phyloP scores from a whole-genome alignment of 1,140 invertebrate species.

The Halictus rubicundus region DNA sequence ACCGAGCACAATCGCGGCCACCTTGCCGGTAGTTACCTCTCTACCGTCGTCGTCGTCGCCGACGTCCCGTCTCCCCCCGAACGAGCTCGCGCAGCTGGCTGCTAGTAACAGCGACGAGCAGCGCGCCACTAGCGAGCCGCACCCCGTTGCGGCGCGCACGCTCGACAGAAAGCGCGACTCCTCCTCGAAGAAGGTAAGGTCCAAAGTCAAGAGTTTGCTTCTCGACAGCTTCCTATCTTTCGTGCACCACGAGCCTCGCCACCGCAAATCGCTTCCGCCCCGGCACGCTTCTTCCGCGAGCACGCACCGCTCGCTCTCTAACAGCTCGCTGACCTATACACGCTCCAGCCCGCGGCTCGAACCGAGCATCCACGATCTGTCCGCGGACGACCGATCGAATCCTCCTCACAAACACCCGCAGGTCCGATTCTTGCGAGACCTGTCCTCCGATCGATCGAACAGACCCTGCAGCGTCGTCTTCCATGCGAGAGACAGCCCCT shows the following conservation, averaged over 20 bases:
- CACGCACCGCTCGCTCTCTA: slow-evolving; percentile 20
- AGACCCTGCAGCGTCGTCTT: neutral
- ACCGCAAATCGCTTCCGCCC: slow-evolving; percentile 21
- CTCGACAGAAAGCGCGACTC: slow-evolving; percentile 67
- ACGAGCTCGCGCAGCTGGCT: slow-evolving; percentile 38
- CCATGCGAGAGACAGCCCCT: neutral
- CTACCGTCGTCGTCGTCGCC: slow-evolving; percentile 2
- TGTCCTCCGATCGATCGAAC: neutral
- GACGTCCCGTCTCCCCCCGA: slow-evolving; percentile 5
- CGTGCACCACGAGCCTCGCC: slow-evolving; percentile 36
- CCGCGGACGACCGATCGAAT: neutral
- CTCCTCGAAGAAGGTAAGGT: slow-evolving; percentile 75
- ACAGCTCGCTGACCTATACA: neutral
- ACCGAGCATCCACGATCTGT: neutral
- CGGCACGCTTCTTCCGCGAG: slow-evolving; percentile 22
- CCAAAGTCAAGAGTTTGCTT: slow-evolving; percentile 73
- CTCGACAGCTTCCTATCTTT: slow-evolving; percentile 71
- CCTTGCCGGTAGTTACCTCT: neutral
- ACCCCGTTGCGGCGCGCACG: slow-evolving; percentile 52
- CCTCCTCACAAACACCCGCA: neutral
- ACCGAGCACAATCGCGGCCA: slow-evolving; percentile 7
- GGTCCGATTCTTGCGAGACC: neutral
- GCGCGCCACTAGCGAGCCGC: slow-evolving; percentile 37
- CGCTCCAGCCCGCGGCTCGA: neutral
- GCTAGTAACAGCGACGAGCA: slow-evolving; percentile 36